Conservation (phyloP, 1,140 invertebrate species). For the Camponotus pennsylvanicus region DNA sequence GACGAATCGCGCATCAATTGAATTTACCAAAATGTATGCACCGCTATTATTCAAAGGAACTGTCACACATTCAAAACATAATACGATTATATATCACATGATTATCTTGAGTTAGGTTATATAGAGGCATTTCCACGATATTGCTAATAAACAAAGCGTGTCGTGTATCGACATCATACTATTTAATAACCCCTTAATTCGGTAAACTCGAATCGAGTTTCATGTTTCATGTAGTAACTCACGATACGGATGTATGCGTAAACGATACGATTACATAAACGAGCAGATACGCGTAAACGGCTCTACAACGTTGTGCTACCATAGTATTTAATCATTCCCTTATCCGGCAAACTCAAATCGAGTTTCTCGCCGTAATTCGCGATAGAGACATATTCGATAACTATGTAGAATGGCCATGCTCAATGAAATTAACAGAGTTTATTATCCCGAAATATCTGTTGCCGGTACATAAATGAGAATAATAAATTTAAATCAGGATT, state of each 20-base stretch:
- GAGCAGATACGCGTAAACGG: slow-evolving; percentile 53
- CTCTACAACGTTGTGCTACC: slow-evolving; percentile 43
- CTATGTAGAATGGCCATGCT: slow-evolving; percentile 24
- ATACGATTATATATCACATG: slow-evolving; percentile 20
- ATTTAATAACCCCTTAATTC: slow-evolving; percentile 64
- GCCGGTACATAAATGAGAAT: background rate
- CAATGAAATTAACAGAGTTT: slow-evolving; percentile 56
- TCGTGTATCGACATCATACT: slow-evolving; percentile 45
- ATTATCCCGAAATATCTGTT: slow-evolving; percentile 28
- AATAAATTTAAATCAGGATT: background rate
- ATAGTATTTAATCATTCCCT: slow-evolving; percentile 61
- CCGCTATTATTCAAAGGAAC: slow-evolving; percentile 37
- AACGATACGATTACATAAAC: slow-evolving; percentile 58
- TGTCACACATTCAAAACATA: background rate
- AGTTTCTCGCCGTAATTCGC: slow-evolving; percentile 60
- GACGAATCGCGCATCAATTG: slow-evolving; percentile 2
- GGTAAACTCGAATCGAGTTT: slow-evolving; percentile 55
- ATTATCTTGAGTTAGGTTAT: slow-evolving; percentile 28
- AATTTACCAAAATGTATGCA: background rate
- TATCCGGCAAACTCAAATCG: slow-evolving; percentile 61
- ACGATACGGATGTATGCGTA: slow-evolving; percentile 46
- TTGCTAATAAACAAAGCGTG: slow-evolving; percentile 48
- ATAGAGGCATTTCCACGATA: slow-evolving; percentile 7
- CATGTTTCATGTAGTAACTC: slow-evolving; percentile 45
- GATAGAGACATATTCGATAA: slow-evolving; percentile 64